Evolutionary conservation across 2,888 invertebrate species (phyloP).

Genomic region (Nephrotoma appendiculata): DNA sequence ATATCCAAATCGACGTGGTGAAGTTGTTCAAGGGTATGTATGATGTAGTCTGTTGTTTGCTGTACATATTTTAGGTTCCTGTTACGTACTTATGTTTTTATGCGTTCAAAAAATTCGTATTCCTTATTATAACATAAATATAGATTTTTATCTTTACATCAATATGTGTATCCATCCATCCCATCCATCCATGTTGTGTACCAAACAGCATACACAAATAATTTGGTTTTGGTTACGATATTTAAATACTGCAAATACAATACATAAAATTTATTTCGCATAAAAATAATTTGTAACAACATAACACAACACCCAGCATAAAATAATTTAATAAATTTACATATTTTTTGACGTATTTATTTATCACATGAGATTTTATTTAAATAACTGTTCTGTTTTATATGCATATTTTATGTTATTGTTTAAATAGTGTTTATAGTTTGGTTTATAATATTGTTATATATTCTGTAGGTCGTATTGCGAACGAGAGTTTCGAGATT

Average conservation of each 20-base stretch:
- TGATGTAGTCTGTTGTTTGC: not conserved
- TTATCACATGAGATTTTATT: not conserved
- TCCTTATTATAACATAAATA: not conserved
- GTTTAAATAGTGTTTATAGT: not conserved
- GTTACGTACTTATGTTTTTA: not conserved
- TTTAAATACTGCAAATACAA: not conserved
- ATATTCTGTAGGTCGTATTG: slow-evolving; percentile 57
- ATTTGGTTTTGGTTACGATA: not conserved
- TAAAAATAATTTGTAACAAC: not conserved
- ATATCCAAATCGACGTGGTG: slow-evolving; percentile 79
- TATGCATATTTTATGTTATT: slow-evolving; percentile 6
- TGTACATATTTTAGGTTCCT: not conserved
- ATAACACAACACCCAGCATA: not conserved
- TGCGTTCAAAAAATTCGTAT: not conserved
- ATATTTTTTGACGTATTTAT: not conserved
- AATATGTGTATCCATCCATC: not conserved
- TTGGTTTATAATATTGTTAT: not conserved
- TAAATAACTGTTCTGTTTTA: not conserved
- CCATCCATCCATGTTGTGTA: not conserved
- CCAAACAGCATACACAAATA: not conserved
- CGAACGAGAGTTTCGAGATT: slow-evolving; percentile 75
- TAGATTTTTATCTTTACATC: not conserved
- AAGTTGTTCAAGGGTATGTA: slow-evolving; percentile 69
- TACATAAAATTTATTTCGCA: not conserved
- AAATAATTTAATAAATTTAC: not conserved